A percentile compares a stretch with the other conserved stretches of the same genome.
Evolutionary conservation across 2,113 vertebrate species (phyloP).

Genomic region (Colistium nudipinnis): DNA sequence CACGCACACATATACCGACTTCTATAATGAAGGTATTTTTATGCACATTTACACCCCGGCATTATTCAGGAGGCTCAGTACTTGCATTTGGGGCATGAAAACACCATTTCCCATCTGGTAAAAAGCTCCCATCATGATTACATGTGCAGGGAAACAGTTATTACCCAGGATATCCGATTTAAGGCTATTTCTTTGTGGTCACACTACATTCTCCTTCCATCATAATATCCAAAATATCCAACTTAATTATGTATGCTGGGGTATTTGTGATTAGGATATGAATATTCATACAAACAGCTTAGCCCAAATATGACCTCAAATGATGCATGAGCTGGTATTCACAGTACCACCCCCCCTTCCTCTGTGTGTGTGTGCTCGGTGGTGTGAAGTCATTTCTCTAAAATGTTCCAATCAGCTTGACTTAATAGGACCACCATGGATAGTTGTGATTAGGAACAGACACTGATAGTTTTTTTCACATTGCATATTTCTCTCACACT

Average conservation of each 20-base stretch:
- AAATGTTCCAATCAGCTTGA: constrained; percentile 35
- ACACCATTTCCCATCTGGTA: constrained; percentile 47
- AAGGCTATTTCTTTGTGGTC: constrained; percentile 44
- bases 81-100: constrained; percentile 47
- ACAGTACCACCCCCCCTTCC: background rate
- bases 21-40: constrained; percentile 28
- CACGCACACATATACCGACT: background rate
- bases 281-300: constrained; percentile 69
- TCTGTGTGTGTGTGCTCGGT: constrained; percentile 20
- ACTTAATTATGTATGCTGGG: constrained; percentile 58
- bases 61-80: constrained; percentile 39
- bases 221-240: constrained; percentile 46
- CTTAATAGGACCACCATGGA: constrained; percentile 32
- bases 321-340: constrained; percentile 33
- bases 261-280: constrained; percentile 62
- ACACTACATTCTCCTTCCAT: constrained; percentile 37
- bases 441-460: constrained; percentile 29
- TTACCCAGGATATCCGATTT: constrained; percentile 38
- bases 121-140: constrained; percentile 47
- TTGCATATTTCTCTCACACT: constrained; percentile 1
- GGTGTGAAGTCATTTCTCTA: constrained; percentile 22
- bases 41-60: constrained; percentile 24
- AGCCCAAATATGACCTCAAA: constrained; percentile 60
- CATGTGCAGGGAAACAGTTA: constrained; percentile 13
- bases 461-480: constrained; percentile 20